Evolutionary conservation across 1,140 invertebrate species (phyloP).

Genomic region (Rhopalosiphum padi): DNA sequence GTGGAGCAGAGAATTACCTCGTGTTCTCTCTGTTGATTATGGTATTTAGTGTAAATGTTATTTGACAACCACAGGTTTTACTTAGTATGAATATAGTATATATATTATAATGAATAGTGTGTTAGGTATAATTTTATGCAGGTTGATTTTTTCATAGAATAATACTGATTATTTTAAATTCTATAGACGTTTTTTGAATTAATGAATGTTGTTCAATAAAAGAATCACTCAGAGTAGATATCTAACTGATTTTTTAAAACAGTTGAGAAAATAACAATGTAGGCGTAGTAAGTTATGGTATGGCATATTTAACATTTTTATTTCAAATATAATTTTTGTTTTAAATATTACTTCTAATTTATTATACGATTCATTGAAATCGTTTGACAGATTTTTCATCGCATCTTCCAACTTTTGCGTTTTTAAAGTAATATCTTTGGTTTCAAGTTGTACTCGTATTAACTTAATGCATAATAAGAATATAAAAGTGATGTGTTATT

Average conservation of each 20-base stretch:
- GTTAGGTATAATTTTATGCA: no score
- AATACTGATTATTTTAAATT: neutral
- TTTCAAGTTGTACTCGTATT: neutral
- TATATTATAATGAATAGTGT: no score
- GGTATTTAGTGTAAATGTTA: no score
- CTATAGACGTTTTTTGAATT: no score
- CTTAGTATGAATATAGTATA: no score
- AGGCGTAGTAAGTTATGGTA: neutral
- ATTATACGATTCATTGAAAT: neutral
- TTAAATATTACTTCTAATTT: slow-evolving; percentile 24
- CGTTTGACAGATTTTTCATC: neutral
- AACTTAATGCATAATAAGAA: neutral
- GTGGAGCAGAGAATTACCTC: no score
- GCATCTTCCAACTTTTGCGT: neutral
- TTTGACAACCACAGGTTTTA: no score
- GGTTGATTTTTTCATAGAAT: neutral
- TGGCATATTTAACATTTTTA: neutral
- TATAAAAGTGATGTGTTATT: neutral
- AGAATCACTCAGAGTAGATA: no score
- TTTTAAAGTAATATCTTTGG: neutral
- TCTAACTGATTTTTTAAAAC: neutral
- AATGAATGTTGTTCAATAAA: no score
- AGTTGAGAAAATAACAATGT: neutral
- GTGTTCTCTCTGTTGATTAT: no score
- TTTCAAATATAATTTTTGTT: neutral